Evolutionary conservation across 2,888 invertebrate genomes (phyloP), one percentile per base, ranked within the genome.

Genomic region (Theristus sp.): DNA sequence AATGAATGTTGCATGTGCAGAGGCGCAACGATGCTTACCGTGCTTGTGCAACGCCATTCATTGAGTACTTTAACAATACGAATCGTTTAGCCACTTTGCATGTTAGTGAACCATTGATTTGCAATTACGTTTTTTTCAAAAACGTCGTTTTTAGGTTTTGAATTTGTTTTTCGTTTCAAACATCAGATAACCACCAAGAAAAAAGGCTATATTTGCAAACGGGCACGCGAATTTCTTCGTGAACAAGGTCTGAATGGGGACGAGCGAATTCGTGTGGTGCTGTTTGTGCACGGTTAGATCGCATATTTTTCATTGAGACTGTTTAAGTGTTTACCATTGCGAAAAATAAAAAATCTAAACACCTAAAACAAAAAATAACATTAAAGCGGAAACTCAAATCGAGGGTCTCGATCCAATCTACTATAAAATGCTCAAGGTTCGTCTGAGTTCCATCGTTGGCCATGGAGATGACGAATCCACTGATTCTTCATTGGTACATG

Each of bases 381-480:
- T n/a, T n/a, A n/a, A n/a, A n/a, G n/a, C n/a, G n/a, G n/a, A n/a
- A n/a, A n/a, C n/a, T n/a, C n/a, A n/a, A n/a, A 24, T 61, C 1
- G 47, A 22, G 1, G 61, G 61, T n/a, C 55, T 61, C 24, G 61
- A 61, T 49, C 10, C 58, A 17, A 24, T 30, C 47, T 58, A 61
- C 49, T 61, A 61, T 29, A 52, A 55, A 46, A 61, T 61, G 61
- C 54, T 54, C 58, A 61, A 61, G 30, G 47, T 58, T 13, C 28
- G 55, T 20, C 58, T 61, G 24, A 61, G 61, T 38, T 27, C 57
- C n/a, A 57, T 60, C 55, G 25, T 60, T 3, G 3, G 20, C 25
- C 28, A 56, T 13, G 6, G 24, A 1, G 2, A 26, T 1, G 47
- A 60, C n/a, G n/a, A n/a, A n/a, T n/a, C n/a, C n/a, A n/a, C n/a